Conservation (phyloP, 2,888 invertebrate species). For the Rhagophthalmus giganteus region DNA sequence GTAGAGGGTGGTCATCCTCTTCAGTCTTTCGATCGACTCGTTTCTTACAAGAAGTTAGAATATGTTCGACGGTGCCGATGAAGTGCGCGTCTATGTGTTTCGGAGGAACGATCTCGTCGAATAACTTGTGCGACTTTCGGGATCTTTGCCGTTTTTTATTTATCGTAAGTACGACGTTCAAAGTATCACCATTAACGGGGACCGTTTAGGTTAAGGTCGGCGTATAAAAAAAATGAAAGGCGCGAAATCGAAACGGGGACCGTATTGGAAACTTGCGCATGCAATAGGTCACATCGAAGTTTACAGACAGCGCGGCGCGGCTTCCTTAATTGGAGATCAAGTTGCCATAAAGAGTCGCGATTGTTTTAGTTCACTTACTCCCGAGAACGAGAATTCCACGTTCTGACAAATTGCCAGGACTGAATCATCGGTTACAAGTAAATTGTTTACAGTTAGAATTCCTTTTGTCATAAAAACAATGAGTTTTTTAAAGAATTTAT, state of each 20-base stretch:
- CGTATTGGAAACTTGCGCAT: conserved; percentile 19
- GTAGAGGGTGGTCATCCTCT: conserved; percentile 38
- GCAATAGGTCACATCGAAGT: conserved; percentile 33
- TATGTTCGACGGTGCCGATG: conserved; percentile 4
- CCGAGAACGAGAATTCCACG: conserved; percentile 3
- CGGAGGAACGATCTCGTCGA: conserved; percentile 2
- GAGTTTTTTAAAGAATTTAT: not conserved
- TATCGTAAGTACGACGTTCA: not conserved
- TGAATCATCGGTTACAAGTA: not conserved
- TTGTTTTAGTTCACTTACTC: conserved; percentile 21
- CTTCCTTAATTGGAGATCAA: conserved; percentile 48
- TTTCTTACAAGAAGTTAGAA: conserved; percentile 21
- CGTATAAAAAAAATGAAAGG: not conserved
- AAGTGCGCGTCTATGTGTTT: conserved; percentile 4
- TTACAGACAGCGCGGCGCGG: conserved; percentile 51
- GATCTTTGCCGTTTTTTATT: not conserved
- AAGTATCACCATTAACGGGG: no score
- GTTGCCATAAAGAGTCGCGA: conserved; percentile 47
- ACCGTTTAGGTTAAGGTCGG: not conserved
- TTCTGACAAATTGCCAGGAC: conserved; percentile 9
- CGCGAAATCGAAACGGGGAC: not conserved
- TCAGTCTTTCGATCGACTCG: conserved; percentile 33
- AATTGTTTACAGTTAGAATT: not conserved
- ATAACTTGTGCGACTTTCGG: not conserved
- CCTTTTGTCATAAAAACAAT: not conserved